Conservation (phyloP, 2,888 invertebrate genomes). For the Lycocerus yunnanus region DNA sequence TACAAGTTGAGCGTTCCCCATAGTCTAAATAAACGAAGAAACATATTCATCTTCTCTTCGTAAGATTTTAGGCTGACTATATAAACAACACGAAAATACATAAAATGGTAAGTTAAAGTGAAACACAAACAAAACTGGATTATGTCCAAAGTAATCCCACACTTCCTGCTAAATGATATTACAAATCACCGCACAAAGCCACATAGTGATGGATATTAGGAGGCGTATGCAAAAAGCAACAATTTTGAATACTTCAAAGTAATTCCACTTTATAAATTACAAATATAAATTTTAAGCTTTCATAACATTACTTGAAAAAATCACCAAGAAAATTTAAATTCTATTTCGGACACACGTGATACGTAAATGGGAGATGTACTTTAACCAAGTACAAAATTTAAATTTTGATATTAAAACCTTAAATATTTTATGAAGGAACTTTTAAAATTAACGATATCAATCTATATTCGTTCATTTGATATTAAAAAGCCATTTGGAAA, state of each 20-base stretch:
- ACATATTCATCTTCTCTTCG: conserved; percentile 34
- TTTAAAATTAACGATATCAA: neutral
- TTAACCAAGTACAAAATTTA: neutral
- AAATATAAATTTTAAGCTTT: neutral
- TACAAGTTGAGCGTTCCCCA: conserved; percentile 37
- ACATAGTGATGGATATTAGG: conserved; percentile 26
- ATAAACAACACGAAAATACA: conserved; percentile 16
- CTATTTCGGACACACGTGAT: neutral
- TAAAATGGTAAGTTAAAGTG: conserved; percentile 18
- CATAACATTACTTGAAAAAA: neutral
- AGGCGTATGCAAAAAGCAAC: conserved; percentile 3
- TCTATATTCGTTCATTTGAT: neutral
- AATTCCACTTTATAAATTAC: neutral
- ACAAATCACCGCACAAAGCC: conserved; percentile 35
- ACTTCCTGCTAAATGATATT: conserved; percentile 38
- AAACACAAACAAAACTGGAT: conserved; percentile 37
- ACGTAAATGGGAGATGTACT: neutral
- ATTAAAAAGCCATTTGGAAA: neutral
- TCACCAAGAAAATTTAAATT: neutral
- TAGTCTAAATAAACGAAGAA: conserved; percentile 33
- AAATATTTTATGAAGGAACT: neutral
- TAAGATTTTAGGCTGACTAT: conserved; percentile 13
- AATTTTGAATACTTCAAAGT: neutral
- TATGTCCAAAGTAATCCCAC: conserved; percentile 42
- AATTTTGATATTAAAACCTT: neutral